Evolutionary conservation across 2,113 vertebrate genomes (phyloP), one percentile per base, ranked within the genome.

Genomic region (Capreolus pygargus): DNA sequence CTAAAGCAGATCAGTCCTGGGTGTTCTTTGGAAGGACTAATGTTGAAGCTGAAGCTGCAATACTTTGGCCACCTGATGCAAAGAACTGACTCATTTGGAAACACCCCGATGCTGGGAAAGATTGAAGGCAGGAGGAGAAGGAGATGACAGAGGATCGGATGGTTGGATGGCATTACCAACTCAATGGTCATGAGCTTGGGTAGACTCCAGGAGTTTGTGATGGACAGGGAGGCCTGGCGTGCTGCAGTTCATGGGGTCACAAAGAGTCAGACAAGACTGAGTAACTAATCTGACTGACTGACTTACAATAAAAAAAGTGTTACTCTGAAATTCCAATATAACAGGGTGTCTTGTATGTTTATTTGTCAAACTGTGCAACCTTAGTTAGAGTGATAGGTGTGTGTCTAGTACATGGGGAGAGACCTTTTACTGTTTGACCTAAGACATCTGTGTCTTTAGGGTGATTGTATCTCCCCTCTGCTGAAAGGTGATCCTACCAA

Each of bases 261-360:
- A 23, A 70, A 36, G 39, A 12, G 2, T 39, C 2, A 2, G 67
- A 70, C n/a, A 70, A 0, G 5, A 12, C 36, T 70, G 19, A 39
- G 67, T 0, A 1, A 23, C 10, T 70, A 19, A 39, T 70, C 19
- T 70, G 9, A 70, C 67, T 70, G 64, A 70, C 64, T 70, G 23
- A 76, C 70, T 27, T 27, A 76, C 25, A 39, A 39, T 70, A 76
- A 52, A 86, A 84, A 84, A 27, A 19, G 6, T 39, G 6, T 61
- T 85, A 88, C 58, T 81, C 9, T 92, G 47, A 84, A 54, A 94
- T 91, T 86, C 14, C 64, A 19, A 86, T 89, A 50, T 83, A 89
- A 36, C 12, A 52, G 23, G 5, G 1, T 47, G 25, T 81, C 57
- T 25, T 52, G 14, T 30, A 54, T 82, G 47, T 86, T 93, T 92